Percentiles rank a stretch among this genome's conserved stretches.
phyloP scores from a whole-genome alignment of 2,113 vertebrate genomes.

The Leptobrachium ailaonicum region DNA sequence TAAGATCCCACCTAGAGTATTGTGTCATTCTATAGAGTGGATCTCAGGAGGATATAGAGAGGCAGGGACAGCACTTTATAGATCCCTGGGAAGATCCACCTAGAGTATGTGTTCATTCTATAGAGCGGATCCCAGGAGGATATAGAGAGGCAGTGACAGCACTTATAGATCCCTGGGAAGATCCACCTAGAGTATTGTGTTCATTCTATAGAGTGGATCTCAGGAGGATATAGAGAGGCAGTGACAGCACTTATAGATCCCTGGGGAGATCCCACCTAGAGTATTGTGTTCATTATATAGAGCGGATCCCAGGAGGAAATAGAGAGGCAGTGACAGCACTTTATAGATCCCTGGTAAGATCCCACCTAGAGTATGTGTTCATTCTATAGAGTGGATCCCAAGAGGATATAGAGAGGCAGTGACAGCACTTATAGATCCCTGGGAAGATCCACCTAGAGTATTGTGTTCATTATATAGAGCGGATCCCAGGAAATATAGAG shows the following conservation, averaged over 20 bases:
- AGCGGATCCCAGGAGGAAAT: too few species aligned
- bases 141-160: not conserved
- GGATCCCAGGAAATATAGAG: too few species aligned
- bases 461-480: not conserved
- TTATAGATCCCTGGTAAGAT: too few species aligned
- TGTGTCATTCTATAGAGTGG: constrained; percentile 9
- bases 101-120: not conserved
- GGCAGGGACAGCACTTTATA: not conserved
- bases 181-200: not conserved
- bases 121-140: not conserved
- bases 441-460: not conserved
- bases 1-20: constrained; percentile 2
- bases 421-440: not conserved
- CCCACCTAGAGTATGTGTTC: too few species aligned
- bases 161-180: not conserved
- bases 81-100: not conserved
- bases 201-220: not conserved
- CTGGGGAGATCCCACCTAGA: too few species aligned
- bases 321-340: too few species aligned
- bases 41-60: constrained; percentile 7
- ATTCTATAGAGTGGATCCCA: too few species aligned
- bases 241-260: too few species aligned
- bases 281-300: too few species aligned
- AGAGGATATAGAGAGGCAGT: too few species aligned
- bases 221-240: too few species aligned